Conservation (phyloP, 2,888 invertebrate genomes). For the Agonopterix arenella region DNA sequence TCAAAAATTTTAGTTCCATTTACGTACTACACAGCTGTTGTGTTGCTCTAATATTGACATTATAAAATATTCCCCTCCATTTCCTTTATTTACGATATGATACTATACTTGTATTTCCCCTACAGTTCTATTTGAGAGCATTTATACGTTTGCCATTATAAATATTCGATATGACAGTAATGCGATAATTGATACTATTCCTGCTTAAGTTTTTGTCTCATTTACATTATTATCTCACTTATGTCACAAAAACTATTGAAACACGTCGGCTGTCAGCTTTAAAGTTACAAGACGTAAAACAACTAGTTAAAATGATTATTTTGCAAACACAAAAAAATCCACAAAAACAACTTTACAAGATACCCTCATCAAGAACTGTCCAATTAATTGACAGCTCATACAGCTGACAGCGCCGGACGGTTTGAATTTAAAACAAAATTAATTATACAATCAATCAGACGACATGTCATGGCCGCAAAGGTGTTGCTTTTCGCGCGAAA, state of each 20-base stretch:
- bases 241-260: conserved; percentile 35
- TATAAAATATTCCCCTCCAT: too few species aligned
- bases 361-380: conserved; percentile 67
- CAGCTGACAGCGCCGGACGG: conserved; percentile 52
- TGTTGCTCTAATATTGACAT: too few species aligned
- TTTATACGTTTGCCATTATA: too few species aligned
- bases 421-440: conserved; percentile 69
- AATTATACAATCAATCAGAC: conserved; percentile 73
- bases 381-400: conserved; percentile 70
- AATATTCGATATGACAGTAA: too few species aligned
- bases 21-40: too few species aligned
- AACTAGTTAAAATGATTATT: conserved; percentile 50
- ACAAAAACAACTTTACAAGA: conserved; percentile 51
- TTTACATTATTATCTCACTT: too few species aligned
- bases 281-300: conserved; percentile 26
- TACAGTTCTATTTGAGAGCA: too few species aligned
- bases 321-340: conserved; percentile 25
- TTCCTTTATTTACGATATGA: too few species aligned
- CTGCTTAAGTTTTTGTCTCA: too few species aligned
- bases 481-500: conserved; percentile 72
- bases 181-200: too few species aligned
- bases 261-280: conserved; percentile 51
- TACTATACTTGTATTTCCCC: too few species aligned
- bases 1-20: too few species aligned
- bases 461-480: conserved; percentile 65